A percentile compares a stretch with the other conserved stretches of the same genome.
Conservation (phyloP, 2,113 vertebrate species). For the Bambusicola thoracicus region DNA sequence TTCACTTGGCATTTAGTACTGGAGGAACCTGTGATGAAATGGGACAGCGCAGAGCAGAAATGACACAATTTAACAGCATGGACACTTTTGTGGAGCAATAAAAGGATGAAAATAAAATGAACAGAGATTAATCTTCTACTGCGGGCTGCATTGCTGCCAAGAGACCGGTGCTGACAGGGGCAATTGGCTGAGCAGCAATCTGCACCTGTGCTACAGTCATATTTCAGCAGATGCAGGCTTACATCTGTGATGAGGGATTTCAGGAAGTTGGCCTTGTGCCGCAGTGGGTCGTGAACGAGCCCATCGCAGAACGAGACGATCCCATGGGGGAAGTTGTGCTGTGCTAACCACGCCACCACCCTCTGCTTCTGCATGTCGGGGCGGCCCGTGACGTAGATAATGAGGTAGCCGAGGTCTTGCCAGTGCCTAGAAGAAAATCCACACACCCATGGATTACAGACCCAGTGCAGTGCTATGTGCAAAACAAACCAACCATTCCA, state of each 20-base stretch:
- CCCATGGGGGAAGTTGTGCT: slow-evolving; percentile 98
- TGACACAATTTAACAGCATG: background rate
- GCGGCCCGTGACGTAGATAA: slow-evolving; percentile 96
- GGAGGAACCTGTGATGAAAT: background rate
- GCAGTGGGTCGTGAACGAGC: slow-evolving; percentile 94
- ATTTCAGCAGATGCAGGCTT: background rate
- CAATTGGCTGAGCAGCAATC: background rate
- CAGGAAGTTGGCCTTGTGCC: slow-evolving; percentile 98
- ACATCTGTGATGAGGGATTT: slow-evolving; percentile 90
- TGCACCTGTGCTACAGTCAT: accelerated
- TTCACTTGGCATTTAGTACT: background rate
- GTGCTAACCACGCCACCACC: slow-evolving; percentile 97
- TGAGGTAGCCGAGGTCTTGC: slow-evolving; percentile 98
- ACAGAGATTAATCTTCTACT: slow-evolving; percentile 45
- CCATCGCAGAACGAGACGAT: slow-evolving; percentile 97
- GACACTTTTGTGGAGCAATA: slow-evolving; percentile 22
- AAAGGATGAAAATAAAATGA: slow-evolving; percentile 34
- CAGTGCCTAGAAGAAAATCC: slow-evolving; percentile 84
- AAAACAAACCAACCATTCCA: background rate
- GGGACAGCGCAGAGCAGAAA: background rate
- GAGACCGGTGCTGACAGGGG: background rate
- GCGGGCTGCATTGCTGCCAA: background rate
- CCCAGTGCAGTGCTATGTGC: accelerated
- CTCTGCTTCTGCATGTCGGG: slow-evolving; percentile 99
- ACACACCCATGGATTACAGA: background rate